Evolutionary conservation across 2,888 invertebrate species (phyloP), one percentile per base, ranked within the genome.

Genomic region (Erebia ligea): DNA sequence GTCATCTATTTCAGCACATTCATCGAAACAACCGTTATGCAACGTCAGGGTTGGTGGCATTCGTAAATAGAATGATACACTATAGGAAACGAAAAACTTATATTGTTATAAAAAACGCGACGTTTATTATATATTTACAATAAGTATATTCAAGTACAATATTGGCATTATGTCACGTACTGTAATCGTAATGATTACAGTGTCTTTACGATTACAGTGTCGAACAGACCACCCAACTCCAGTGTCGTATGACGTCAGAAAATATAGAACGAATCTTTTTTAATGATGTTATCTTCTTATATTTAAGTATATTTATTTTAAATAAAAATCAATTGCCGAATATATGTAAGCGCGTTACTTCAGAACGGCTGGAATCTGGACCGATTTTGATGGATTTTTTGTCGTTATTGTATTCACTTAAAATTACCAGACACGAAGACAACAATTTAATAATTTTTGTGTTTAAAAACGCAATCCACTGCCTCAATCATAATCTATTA

Each of bases 21-120:
- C 58, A 73, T 67, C 65, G 67, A 71, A 66, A 78, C 73, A 80
- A 82, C 90, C 86, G 89, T 86, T 88, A 86, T 72, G 77, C 80
- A 74, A 71, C 68, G 69, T 72, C 67, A 70, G 69, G 61, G 72
- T 73, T 72, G 65, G 62, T 69, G 69, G 62, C 69, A 71, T 67
- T 67, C 52, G 50, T 58, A 52, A 50, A 59, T 21, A 63, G 50
- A 59, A 54, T 69, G 58, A 63, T 64, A 64, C 57, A 34, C 34
- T 34, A 34, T 34, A 72, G 67, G 50, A 57, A 71, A 69, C 52
- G 62, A 73, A 68, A 71, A 71, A 25, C 25, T 25, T 6, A 6
- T 6, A n/a, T 50, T 15, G 13, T 50, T 45, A 10, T 45, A n/a
- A 50, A 63, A 64, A 34, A 52, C 21, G 17, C 34, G 34, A 21